Conservation (phyloP, 2,888 invertebrate species). For the Tipula confusa region DNA sequence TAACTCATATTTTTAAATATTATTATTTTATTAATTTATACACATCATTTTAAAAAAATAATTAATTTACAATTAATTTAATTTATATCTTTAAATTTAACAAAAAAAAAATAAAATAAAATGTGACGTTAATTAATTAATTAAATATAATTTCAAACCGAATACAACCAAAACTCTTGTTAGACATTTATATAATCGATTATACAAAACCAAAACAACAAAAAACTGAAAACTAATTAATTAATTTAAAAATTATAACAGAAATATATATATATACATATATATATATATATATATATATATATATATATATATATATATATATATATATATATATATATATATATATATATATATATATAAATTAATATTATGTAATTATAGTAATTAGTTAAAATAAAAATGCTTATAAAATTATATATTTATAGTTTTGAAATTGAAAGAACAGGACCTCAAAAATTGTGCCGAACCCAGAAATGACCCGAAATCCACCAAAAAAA, state of each 20-base stretch:
- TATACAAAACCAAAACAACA: neutral
- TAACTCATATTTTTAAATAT: neutral
- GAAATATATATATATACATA: neutral
- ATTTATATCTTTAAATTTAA: neutral
- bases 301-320: too few relatives aligned
- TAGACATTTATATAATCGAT: neutral
- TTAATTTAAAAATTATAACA: neutral
- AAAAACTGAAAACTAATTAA: neutral
- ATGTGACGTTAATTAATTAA: neutral
- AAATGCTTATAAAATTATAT: neutral
- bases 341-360: too few relatives aligned
- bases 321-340: too few relatives aligned
- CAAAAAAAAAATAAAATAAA: neutral
- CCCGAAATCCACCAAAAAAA: too few relatives aligned
- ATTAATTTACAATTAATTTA: neutral
- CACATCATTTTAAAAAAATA: neutral
- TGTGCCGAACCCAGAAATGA: too few relatives aligned
- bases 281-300: too few relatives aligned
- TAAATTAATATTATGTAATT: conserved; percentile 12
- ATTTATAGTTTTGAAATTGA: neutral
- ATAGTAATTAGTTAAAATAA: conserved; percentile 7
- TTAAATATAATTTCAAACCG: conserved; percentile 1
- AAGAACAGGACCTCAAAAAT: too few relatives aligned
- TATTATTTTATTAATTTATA: neutral
- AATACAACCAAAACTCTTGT: neutral